Evolutionary conservation across 1,140 invertebrate genomes (phyloP), one percentile per base, ranked within the genome.

Genomic region (Andricus grossulariae): DNA sequence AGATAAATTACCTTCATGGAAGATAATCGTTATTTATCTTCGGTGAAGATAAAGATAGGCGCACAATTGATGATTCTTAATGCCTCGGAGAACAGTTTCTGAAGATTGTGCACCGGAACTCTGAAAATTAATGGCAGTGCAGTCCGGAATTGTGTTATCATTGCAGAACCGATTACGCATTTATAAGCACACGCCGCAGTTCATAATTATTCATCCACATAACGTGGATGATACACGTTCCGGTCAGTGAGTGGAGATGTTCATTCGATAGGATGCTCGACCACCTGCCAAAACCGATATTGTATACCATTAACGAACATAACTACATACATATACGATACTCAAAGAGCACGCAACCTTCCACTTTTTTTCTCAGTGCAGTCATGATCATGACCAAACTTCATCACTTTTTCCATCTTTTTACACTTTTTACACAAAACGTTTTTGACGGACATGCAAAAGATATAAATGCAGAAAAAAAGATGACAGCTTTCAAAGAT

Each of bases 91-190:
- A 66, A 16, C 60, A 66, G 57, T 66, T 32, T 66, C 57, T 39
- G 32, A 66, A 66, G 21, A 66, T 66, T 39, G 57, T 60, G 32
- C 60, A 66, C 60, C 60, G 60, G 60, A 66, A 66, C 60, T 66
- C 32, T 66, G 60, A 66, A 66, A 66, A 66, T 66, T 66, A 66
- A 66, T 66, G 60, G 60, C 3, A 39, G 60, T 45, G 25, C 60
- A 66, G 21, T 66, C 15, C 60, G 60, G 60, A 66, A 66, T 66
- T 66, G 60, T 66, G 60, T 66, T 66, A 66, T 66, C 60, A 66
- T 66, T 66, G 60, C 60, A 66, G 60, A 66, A 66, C 60, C 60
- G 60, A 66, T 66, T 66, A 66, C 60, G 60, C 57, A 66, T 66
- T 66, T 66, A 66, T 39, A 39, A 66, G 39, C 60, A 66, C 39